Evolutionary conservation across 2,797 vertebrate species (phyloP).

Genomic region (Rhinichthys osculus): DNA sequence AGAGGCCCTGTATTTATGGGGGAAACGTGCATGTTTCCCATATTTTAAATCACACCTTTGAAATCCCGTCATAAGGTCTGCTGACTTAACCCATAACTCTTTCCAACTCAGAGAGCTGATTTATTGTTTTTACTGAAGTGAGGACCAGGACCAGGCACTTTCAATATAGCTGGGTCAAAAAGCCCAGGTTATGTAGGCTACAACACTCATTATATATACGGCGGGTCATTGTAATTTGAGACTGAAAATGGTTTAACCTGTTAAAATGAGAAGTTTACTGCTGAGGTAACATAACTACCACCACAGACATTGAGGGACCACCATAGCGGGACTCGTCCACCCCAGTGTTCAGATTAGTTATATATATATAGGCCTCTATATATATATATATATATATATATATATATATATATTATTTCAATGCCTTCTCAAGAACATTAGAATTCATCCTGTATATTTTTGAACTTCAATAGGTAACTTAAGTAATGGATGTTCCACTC

Average conservation of each 20-base stretch:
- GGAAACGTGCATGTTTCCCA: constrained; percentile 60
- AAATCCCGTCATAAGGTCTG: constrained; percentile 54
- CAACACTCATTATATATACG: neutral
- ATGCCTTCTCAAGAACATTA: neutral
- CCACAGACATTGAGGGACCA: neutral
- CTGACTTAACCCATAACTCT: constrained; percentile 49
- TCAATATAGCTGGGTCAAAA: constrained; percentile 17
- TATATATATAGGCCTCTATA: neutral
- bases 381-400: neutral
- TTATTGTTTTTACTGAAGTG: constrained; percentile 14
- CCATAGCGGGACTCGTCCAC: neutral
- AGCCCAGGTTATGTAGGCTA: neutral
- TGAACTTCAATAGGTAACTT: neutral
- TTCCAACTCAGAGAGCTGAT: constrained; percentile 29
- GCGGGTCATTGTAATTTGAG: neutral
- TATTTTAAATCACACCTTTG: constrained; percentile 67
- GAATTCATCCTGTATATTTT: neutral
- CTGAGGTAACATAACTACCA: neutral
- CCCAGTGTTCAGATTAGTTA: neutral
- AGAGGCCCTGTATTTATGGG: constrained; percentile 57
- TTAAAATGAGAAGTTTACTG: neutral
- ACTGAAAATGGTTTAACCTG: neutral
- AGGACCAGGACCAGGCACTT: constrained; percentile 22
- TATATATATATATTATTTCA: neutral
- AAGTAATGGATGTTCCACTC: neutral